Evolutionary conservation across 1,140 invertebrate species (phyloP), one percentile per base, ranked within the genome.

Genomic region (Zaprionus ghesquierei): DNA sequence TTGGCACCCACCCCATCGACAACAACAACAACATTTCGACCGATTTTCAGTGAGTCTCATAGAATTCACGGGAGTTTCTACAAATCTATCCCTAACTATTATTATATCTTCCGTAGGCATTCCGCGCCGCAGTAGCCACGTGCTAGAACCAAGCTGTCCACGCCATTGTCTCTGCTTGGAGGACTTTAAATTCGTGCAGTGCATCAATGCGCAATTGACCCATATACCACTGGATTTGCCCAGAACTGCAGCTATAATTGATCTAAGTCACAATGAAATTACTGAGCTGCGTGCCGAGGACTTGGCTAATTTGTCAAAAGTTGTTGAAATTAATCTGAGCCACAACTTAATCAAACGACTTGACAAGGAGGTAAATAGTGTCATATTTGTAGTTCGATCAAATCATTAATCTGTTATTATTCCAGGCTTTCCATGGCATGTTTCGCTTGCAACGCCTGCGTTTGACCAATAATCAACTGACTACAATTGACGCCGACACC

Each of bases 391-490:
- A 35, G 12, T 49, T 29, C 9, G 27, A 9, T 41, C 35, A 31
- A n/a, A 46, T 8, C 22, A n/a, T 44, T 41, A 15, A 9, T 9
- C 2, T 29, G 0, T 8, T 9, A 13, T 0, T 12, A 9, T 1
- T 49, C 60, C 8, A 92, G 92, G 77, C 76, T 10, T 91, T 91
- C 41, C 56, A 44, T 22, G 81, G 79, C 9, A 49, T 89, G 49
- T 64, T 72, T 31, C 77, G 72, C 29, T 62, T 91, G 55, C 74
- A 75, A 31, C 73, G 90, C 4, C 59, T 91, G n/a, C 92, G 93
- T 69, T 69, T 94, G 72, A 90, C 93, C 65, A 93, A 93, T 49
- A 94, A 94, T 79, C 92, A 92, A 59, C 70, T 94, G 23, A 92
- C 89, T 13, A 90, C 91, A 78, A 92, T 94, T 50, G 86, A 92